phyloP scores from a whole-genome alignment of 2,797 vertebrate genomes.

The Mormyrops boulengeri region DNA sequence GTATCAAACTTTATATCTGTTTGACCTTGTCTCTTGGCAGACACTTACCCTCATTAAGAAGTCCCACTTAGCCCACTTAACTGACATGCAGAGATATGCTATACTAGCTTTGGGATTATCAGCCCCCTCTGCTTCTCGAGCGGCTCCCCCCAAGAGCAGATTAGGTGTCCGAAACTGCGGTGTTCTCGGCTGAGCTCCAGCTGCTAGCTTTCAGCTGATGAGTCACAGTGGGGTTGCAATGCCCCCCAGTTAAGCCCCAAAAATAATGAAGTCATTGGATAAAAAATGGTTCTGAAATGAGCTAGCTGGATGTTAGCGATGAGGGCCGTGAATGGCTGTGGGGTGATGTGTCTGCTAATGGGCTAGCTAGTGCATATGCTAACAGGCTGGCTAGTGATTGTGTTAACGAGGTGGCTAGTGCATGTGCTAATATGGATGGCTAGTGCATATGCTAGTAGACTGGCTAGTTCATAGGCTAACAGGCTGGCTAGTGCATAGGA shows the following conservation, averaged over 20 bases:
- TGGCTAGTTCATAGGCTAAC: not conserved
- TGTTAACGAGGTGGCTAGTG: not conserved
- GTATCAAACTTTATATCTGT: not conserved
- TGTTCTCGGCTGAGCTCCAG: not conserved
- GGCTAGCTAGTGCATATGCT: not conserved
- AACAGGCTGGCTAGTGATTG: not conserved
- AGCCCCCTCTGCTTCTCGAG: not conserved
- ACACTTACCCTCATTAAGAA: not conserved
- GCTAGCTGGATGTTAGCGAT: not conserved
- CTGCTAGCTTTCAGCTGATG: slow-evolving; percentile 13
- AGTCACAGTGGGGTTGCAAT: not conserved
- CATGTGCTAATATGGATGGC: not conserved
- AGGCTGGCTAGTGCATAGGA: not conserved
- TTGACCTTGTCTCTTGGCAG: slow-evolving; percentile 5
- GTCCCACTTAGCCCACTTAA: not conserved
- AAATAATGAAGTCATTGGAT: slow-evolving; percentile 16
- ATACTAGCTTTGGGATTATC: slow-evolving; percentile 7
- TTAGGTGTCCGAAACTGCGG: not conserved
- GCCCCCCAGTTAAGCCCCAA: not conserved
- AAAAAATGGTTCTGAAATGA: not conserved
- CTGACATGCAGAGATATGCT: slow-evolving; percentile 3
- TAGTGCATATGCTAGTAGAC: not conserved
- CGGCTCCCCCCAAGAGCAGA: not conserved
- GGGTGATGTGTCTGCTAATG: not conserved
- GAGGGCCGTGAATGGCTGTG: not conserved